Conservation (phyloP, 1,140 invertebrate genomes). For the Tetraneura akinire region DNA sequence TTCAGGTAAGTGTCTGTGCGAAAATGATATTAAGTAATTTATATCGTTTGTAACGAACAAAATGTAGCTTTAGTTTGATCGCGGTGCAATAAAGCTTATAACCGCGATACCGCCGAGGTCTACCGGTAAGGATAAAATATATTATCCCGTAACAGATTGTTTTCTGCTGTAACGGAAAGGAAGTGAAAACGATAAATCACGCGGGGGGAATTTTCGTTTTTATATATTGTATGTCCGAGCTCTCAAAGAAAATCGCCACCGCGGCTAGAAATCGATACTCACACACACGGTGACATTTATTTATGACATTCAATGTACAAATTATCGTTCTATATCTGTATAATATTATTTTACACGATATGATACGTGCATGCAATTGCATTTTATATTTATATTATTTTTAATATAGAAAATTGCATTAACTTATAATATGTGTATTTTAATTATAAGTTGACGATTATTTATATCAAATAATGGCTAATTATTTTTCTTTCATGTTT, state of each 20-base stretch:
- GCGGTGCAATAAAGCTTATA: background rate
- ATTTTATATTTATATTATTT: too few species aligned
- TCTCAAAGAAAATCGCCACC: conserved; percentile 42
- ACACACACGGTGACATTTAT: conserved; percentile 37
- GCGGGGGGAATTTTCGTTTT: conserved; percentile 26
- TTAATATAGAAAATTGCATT: too few species aligned
- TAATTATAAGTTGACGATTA: too few species aligned
- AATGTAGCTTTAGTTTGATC: too few species aligned
- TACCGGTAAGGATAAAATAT: conserved; percentile 5
- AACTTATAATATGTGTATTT: too few species aligned
- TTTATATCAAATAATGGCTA: too few species aligned
- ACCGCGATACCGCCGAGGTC: background rate
- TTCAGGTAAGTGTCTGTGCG: conserved; percentile 23
- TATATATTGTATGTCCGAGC: conserved; percentile 11
- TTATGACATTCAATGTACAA: conserved; percentile 47
- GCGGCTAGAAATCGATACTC: conserved; percentile 26
- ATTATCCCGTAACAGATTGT: conserved; percentile 45
- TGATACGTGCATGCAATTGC: background rate
- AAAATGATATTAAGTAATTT: background rate
- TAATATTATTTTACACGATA: background rate
- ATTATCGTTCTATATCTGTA: conserved; percentile 12
- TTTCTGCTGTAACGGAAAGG: conserved; percentile 34
- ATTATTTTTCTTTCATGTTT: too few species aligned
- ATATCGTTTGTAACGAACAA: too few species aligned
- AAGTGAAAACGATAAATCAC: conserved; percentile 43